Conservation (phyloP, 2,888 invertebrate species). For the Scotopteryx bipunctaria region DNA sequence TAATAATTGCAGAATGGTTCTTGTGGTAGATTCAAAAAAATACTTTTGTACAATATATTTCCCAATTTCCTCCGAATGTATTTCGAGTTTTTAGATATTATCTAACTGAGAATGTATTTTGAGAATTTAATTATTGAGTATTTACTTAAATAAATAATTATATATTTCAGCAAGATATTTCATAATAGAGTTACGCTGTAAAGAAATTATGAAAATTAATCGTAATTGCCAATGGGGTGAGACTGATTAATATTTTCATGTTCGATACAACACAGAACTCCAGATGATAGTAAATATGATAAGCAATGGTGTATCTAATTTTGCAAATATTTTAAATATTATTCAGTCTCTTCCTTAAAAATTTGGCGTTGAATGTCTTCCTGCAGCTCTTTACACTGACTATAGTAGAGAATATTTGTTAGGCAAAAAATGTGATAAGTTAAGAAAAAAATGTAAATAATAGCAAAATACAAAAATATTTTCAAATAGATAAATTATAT, state of each 20-base stretch:
- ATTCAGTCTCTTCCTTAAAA: conserved; percentile 24
- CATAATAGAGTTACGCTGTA: conserved; percentile 74
- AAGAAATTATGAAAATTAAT: conserved; percentile 65
- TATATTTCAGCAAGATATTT: conserved; percentile 72
- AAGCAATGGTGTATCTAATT: no score
- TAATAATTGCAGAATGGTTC: conserved; percentile 11
- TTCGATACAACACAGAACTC: no score
- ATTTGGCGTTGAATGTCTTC: conserved; percentile 78
- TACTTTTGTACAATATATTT: conserved; percentile 36
- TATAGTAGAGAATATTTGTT: conserved; percentile 78
- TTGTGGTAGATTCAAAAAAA: conserved; percentile 10
- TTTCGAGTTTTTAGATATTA: conserved; percentile 56
- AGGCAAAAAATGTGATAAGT: conserved; percentile 81
- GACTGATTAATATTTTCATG: conserved; percentile 15
- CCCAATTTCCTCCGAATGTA: conserved; percentile 35
- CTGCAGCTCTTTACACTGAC: conserved; percentile 84
- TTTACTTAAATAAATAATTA: conserved; percentile 43
- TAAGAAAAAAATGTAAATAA: conserved; percentile 69
- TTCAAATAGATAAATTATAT: conserved; percentile 59
- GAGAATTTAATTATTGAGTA: conserved; percentile 68
- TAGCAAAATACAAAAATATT: conserved; percentile 64
- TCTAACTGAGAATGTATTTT: conserved; percentile 64
- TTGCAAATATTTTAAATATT: conserved; percentile 22
- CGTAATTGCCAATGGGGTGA: conserved; percentile 58
- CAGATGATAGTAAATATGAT: no score